Evolutionary conservation across 2,797 vertebrate species (phyloP).

Genomic region (Hirundo rustica): DNA sequence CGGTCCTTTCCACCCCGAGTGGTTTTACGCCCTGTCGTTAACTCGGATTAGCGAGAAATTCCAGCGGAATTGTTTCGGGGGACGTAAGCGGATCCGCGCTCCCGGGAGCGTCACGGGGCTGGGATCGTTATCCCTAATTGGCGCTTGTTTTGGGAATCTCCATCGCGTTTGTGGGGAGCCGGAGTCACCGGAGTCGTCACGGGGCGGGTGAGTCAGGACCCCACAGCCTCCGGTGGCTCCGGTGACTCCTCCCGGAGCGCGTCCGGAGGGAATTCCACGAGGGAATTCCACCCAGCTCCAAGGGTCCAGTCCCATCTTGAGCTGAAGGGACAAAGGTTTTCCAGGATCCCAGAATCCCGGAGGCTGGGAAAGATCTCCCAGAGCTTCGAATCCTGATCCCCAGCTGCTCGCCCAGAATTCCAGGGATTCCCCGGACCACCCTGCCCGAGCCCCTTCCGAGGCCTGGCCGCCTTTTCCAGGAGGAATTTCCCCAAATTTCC

Average conservation of each 20-base stretch:
- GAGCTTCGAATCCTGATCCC: fast-evolving
- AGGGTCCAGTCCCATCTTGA: fast-evolving
- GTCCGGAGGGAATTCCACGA: background rate
- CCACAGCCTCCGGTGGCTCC: background rate
- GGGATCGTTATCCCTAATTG: background rate
- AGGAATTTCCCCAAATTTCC: background rate
- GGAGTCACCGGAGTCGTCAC: fast-evolving
- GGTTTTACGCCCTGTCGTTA: background rate
- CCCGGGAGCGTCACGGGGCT: background rate
- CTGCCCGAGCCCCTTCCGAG: background rate
- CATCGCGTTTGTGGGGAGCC: background rate
- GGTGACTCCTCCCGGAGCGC: background rate
- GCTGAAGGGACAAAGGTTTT: fast-evolving
- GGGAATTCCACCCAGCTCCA: background rate
- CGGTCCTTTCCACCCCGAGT: background rate
- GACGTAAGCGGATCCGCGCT: background rate
- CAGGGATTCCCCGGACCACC: background rate
- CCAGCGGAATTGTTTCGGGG: background rate
- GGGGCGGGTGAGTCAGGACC: background rate
- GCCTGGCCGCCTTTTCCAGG: background rate
- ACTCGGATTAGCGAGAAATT: background rate
- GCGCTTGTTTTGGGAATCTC: background rate
- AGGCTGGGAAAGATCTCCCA: background rate
- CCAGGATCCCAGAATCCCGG: background rate
- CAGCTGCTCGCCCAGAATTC: fast-evolving